These are phyloP conservation scores for Acanthis flammea DNA, from an alignment of 2,797 vertebrate species.

Conservation along the genomic window DNA sequence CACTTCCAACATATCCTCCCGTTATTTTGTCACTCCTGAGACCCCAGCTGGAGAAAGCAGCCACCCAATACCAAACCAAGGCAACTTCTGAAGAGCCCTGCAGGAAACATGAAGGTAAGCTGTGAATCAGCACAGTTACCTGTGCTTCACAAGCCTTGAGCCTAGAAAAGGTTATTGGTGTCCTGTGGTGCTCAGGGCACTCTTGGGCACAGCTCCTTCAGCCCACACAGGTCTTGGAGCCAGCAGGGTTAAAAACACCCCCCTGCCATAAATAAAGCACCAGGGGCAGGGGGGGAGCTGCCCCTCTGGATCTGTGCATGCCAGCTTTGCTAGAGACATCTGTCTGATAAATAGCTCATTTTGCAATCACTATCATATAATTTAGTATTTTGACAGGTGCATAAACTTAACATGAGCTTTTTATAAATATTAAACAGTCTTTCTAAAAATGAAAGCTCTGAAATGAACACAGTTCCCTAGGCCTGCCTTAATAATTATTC, in stretches of 20 bases:
- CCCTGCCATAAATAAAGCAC: neutral
- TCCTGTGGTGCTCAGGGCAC: neutral
- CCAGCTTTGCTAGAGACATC: constrained; percentile 9
- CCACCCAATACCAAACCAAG: neutral
- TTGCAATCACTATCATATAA: constrained; percentile 69
- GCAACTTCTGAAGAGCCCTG: neutral
- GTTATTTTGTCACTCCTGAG: neutral
- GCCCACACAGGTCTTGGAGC: accelerated
- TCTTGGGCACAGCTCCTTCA: neutral
- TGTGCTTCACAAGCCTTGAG: neutral
- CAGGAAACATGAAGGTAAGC: neutral
- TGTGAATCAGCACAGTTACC: neutral
- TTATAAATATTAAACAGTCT: constrained; percentile 74
- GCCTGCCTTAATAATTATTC: constrained; percentile 56
- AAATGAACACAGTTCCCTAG: constrained; percentile 41
- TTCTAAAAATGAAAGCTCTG: constrained; percentile 68
- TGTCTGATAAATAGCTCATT: constrained; percentile 71
- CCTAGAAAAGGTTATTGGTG: neutral
- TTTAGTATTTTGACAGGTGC: constrained; percentile 71
- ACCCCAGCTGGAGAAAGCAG: neutral
- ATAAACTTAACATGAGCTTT: constrained; percentile 71
- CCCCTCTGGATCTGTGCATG: neutral
- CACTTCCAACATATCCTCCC: neutral
- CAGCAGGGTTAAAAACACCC: neutral
- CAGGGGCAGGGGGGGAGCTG: neutral